A percentile compares a stretch with the other conserved stretches of the same genome.
Conservation (phyloP, 2,888 invertebrate genomes). For the Cepaea hortensis region DNA sequence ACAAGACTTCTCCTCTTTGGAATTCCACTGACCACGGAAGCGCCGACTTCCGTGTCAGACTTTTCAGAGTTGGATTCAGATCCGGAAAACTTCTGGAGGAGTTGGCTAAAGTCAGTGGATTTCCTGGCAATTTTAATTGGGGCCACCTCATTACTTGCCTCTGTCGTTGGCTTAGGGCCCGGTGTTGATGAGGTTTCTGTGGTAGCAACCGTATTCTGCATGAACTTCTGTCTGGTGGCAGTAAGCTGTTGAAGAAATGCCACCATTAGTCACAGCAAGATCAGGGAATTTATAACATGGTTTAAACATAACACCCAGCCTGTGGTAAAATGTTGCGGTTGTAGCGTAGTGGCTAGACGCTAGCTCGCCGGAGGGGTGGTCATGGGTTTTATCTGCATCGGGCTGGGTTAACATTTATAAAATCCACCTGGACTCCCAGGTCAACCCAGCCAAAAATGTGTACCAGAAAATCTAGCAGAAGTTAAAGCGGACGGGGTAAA, state of each 20-base stretch:
- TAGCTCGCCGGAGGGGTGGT: no score
- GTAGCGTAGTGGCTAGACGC: no score
- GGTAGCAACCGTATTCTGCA: background rate
- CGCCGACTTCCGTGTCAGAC: conserved; percentile 51
- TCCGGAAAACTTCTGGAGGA: conserved; percentile 67
- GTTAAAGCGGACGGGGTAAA: no score
- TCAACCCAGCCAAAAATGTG: no score
- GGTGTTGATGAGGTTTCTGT: conserved; percentile 45
- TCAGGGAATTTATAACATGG: background rate
- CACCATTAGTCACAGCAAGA: background rate
- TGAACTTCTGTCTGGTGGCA: conserved; percentile 48
- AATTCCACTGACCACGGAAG: conserved; percentile 49
- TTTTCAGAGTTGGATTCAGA: conserved; percentile 65
- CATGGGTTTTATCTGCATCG: no score
- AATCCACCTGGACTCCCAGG: no score
- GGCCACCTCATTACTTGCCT: conserved; percentile 57
- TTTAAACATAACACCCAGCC: no score
- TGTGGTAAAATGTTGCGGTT: no score
- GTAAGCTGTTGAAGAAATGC: conserved; percentile 36
- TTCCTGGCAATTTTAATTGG: conserved; percentile 59
- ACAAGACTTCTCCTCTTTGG: conserved; percentile 54
- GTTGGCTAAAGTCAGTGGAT: conserved; percentile 47
- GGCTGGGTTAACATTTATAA: no score
- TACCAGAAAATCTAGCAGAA: no score
- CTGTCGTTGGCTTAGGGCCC: background rate